Evolutionary conservation across 2,888 invertebrate species (phyloP).

Genomic region (Scaptomyza cyrtandrae): DNA sequence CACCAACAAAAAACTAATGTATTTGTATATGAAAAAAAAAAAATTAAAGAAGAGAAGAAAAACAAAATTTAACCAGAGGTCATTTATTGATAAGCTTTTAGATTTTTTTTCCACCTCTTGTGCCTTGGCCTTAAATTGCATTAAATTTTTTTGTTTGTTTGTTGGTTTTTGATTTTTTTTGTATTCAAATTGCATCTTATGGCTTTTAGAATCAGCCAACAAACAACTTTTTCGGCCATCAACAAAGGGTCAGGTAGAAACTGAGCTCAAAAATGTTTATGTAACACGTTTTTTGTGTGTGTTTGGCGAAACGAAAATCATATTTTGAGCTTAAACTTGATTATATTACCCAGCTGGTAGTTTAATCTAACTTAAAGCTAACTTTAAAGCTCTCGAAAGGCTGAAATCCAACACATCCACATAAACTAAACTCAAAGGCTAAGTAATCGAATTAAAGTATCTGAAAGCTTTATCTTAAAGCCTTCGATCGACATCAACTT

Average conservation of each 20-base stretch:
- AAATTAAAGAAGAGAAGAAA: neutral
- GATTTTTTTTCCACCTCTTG: neutral
- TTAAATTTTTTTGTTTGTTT: constrained; percentile 18
- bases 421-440: neutral
- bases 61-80: constrained; percentile 12
- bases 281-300: too few species aligned
- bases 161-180: too few species aligned
- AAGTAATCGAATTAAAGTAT: neutral
- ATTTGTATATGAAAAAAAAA: neutral
- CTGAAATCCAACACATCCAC: too few species aligned
- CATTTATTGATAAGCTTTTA: constrained; percentile 41
- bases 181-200: constrained; percentile 32
- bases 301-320: too few species aligned
- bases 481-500: too few species aligned
- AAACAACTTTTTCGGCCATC: constrained; percentile 2
- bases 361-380: too few species aligned
- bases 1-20: neutral
- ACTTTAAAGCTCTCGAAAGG: too few species aligned
- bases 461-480: neutral
- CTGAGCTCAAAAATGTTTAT: neutral
- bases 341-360: too few species aligned
- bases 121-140: constrained; percentile 39
- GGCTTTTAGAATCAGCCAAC: neutral
- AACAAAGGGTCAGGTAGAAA: neutral
- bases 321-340: too few species aligned